A percentile compares a stretch with the other conserved stretches of the same genome.
phyloP scores from a whole-genome alignment of 2,888 invertebrate genomes.

The Melipona beecheii region DNA sequence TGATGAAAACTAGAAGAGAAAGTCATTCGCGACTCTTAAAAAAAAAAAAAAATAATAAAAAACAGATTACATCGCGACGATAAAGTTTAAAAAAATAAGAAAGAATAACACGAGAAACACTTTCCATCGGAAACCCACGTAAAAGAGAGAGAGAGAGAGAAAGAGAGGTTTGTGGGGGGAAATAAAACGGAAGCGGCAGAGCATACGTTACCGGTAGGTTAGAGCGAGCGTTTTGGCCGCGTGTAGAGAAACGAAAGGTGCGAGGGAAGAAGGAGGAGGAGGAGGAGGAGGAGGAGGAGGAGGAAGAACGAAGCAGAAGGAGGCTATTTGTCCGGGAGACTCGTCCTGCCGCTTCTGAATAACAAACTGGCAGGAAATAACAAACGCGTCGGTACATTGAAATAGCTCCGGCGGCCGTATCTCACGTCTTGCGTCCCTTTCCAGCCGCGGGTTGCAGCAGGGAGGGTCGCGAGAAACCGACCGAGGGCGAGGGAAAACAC shows the following conservation, averaged over 20 bases:
- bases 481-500: conserved; percentile 32
- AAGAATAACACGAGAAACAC: background rate
- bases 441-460: background rate
- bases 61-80: too few relatives aligned
- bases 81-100: too few relatives aligned
- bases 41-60: too few relatives aligned
- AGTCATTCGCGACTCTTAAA: too few relatives aligned
- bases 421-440: conserved; percentile 68
- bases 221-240: conserved; percentile 39
- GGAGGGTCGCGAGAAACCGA: conserved; percentile 27
- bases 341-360: conserved; percentile 74
- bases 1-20: too few relatives aligned
- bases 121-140: background rate
- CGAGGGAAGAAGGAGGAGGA: conserved; percentile 7
- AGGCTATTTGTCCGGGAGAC: conserved; percentile 74
- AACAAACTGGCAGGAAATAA: conserved; percentile 83
- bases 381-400: conserved; percentile 83
- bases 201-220: conserved; percentile 66
- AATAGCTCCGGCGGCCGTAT: conserved; percentile 81
- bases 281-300: conserved; percentile 23
- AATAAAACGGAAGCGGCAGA: conserved; percentile 21
- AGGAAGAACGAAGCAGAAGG: conserved; percentile 30
- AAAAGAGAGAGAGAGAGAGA: too few relatives aligned
- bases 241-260: too few relatives aligned
- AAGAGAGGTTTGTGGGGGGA: background rate